These are phyloP conservation scores for Psilopsiagon aurifrons DNA, from an alignment of 2,113 vertebrate genomes.

Conservation along the genomic window DNA sequence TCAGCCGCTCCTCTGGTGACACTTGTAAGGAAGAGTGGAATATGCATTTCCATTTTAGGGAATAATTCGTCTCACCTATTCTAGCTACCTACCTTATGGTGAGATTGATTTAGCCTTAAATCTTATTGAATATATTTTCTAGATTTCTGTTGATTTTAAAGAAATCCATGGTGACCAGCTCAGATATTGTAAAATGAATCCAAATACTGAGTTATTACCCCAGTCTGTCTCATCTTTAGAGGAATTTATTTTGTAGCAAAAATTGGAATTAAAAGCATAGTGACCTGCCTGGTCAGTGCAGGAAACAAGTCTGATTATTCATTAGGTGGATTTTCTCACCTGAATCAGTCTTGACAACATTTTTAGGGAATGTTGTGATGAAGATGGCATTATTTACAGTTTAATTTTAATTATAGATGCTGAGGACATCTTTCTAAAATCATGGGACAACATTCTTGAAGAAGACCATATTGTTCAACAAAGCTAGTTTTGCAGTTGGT, in stretches of 20 bases:
- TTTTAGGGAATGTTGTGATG: not conserved
- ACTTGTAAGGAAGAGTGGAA: not conserved
- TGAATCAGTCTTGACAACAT: not conserved
- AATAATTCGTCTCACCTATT: not conserved
- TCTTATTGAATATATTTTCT: not conserved
- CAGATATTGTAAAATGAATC: not conserved
- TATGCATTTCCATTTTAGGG: slow-evolving; percentile 13
- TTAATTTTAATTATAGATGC: not conserved
- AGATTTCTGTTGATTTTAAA: not conserved
- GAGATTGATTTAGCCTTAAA: not conserved
- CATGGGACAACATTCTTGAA: not conserved
- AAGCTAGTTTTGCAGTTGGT: not conserved
- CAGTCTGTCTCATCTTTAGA: not conserved
- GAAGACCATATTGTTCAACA: not conserved
- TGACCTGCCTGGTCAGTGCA: not conserved
- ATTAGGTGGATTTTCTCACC: not conserved
- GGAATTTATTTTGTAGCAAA: not conserved
- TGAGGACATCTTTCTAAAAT: not conserved
- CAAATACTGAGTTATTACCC: not conserved
- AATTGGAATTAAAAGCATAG: not conserved
- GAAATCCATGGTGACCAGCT: not conserved
- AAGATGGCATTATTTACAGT: not conserved
- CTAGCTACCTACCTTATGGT: not conserved
- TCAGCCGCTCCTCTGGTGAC: not conserved
- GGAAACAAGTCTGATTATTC: not conserved